Percentiles rank a stretch among this genome's conserved stretches.
Evolutionary conservation across 2,113 vertebrate genomes (phyloP).

Genomic region (Indicator indicator): DNA sequence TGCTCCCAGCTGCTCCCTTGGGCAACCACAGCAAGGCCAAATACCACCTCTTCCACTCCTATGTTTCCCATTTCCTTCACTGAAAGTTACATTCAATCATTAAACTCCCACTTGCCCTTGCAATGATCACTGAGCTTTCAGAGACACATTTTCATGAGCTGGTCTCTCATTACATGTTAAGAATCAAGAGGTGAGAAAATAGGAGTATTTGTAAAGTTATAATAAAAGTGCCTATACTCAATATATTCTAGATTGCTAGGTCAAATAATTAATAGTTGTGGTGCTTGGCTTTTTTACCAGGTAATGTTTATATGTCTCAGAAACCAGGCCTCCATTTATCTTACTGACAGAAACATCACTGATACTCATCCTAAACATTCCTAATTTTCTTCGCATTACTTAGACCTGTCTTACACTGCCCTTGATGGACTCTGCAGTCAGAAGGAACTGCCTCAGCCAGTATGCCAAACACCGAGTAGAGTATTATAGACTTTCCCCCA

Average conservation of each 20-base stretch:
- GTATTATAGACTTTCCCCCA: accelerated
- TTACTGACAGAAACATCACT: conserved; percentile 44
- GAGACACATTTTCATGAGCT: conserved; percentile 24
- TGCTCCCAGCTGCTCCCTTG: accelerated
- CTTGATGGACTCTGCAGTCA: not conserved
- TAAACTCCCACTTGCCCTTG: accelerated
- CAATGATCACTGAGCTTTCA: not conserved
- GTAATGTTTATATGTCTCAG: not conserved
- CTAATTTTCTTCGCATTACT: conserved; percentile 2
- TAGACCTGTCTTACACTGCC: not conserved
- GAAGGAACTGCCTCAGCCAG: not conserved
- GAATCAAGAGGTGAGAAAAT: not conserved
- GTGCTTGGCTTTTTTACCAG: not conserved
- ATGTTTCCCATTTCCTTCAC: not conserved
- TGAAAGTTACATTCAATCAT: not conserved
- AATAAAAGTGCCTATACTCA: not conserved
- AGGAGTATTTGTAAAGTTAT: conserved; percentile 29
- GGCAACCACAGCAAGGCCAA: not conserved
- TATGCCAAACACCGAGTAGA: not conserved
- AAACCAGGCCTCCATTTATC: conserved; percentile 42
- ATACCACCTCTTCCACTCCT: accelerated
- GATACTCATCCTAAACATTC: conserved; percentile 40
- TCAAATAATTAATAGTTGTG: conserved; percentile 22
- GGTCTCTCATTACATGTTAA: not conserved
- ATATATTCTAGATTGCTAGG: conserved; percentile 2